A percentile compares a stretch with the other conserved stretches of the same genome.
phyloP scores from a whole-genome alignment of 1,140 invertebrate genomes.

The Zaprionus tsacasi region DNA sequence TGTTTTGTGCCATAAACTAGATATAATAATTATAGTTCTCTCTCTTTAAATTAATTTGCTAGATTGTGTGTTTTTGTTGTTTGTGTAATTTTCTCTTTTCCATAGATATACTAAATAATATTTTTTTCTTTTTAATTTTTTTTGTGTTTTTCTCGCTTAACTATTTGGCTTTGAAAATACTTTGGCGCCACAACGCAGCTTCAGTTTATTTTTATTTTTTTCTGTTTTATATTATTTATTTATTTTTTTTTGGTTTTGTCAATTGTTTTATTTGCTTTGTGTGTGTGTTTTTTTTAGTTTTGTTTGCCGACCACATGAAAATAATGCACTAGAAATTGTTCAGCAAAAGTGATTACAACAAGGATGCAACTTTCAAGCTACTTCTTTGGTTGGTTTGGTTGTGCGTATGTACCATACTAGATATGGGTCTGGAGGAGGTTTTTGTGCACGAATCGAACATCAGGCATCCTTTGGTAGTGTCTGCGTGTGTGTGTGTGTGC shows the following conservation, averaged over 20 bases:
- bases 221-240: conserved; percentile 15
- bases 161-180: conserved; percentile 83
- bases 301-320: conserved; percentile 63
- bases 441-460: conserved; percentile 57
- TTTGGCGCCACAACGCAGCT: conserved; percentile 73
- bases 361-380: conserved; percentile 75
- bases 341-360: conserved; percentile 78
- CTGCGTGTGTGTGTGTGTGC: conserved; percentile 40
- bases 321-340: conserved; percentile 56
- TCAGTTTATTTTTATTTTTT: conserved; percentile 48
- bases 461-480: conserved; percentile 18
- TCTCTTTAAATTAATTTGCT: conserved; percentile 44
- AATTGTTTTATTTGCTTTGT: conserved; percentile 11
- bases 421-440: conserved; percentile 5
- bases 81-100: conserved; percentile 25
- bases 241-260: conserved; percentile 22
- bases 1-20: conserved; percentile 59
- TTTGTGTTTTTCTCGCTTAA: conserved; percentile 65
- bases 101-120: conserved; percentile 19
- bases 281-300: conserved; percentile 25
- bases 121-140: background rate
- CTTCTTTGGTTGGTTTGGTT: conserved; percentile 67
- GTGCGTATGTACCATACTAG: conserved; percentile 25
- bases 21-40: conserved; percentile 16
- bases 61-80: conserved; percentile 34